Base-by-base conservation (phyloP, 1,140 invertebrate genomes). In the Gerris buenoi region DNA sequence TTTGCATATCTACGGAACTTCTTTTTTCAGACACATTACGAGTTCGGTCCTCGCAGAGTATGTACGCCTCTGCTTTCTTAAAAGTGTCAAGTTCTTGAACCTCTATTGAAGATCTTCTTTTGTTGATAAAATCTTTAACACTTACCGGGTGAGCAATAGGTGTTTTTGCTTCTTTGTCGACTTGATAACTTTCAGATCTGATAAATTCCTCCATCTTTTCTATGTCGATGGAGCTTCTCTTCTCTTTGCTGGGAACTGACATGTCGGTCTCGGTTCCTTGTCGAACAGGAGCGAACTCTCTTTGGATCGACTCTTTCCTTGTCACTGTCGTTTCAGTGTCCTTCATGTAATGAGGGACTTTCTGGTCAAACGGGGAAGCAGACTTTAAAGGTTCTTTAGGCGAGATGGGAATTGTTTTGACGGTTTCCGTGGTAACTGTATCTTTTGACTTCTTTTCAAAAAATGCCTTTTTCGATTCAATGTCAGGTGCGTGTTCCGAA, bases 381-480 rank as follows among this genome's bases (percentile, higher is more conserved):
- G 33, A 46, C 18, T 46, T 46, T n/a, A n/a, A n/a, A n/a, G n/a
- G n/a, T n/a, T n/a, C n/a, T n/a, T n/a, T n/a, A n/a, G n/a, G n/a
- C 5, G 18, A 46, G 5, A 46, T 18, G 33, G 5, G 5, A 18
- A 18, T 10, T 10, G 33, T 10, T 46, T 46, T 46, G 18, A 18
- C 33, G 5, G 33, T 46, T 46, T 46, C 33, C 5, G 33, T 46
- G 18, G 18, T 46, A 18, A 18, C 67, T 13, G 23, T 57, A 23
- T 69, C 68, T 65, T 70, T 65, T n/a, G 62, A 65, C 57, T 70
- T 70, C 63, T 65, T 71, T 69, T 74, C 71, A 65, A 72, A 72
- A 57, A 72, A 69, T 29, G 64, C 66, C 64, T 68, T 71, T 63
- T 73, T 72, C 1, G 71, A 70, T 25, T 67, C 70, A 25, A 71